A percentile compares a stretch with the other conserved stretches of the same genome.
Evolutionary conservation across 2,888 invertebrate genomes (phyloP).

Genomic region (Drosophila colorata): DNA sequence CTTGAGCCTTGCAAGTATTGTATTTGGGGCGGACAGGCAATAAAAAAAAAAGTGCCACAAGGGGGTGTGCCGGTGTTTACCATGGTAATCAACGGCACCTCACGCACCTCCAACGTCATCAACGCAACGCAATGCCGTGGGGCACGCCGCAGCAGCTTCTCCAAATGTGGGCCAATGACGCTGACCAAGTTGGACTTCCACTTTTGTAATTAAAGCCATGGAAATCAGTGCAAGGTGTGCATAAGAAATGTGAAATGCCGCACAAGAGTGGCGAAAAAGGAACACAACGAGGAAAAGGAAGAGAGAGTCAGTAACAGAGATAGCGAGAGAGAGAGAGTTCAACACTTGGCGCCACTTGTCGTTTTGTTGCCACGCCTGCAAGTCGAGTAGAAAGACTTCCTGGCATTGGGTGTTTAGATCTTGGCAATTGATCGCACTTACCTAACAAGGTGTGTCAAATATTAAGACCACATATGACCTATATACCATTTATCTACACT

Average conservation of each 20-base stretch:
- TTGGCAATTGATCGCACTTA: conserved; percentile 11
- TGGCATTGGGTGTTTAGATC: conserved; percentile 29
- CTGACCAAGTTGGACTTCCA: conserved; percentile 58
- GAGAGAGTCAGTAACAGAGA: neutral
- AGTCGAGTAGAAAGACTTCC: conserved; percentile 29
- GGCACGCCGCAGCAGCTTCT: conserved; percentile 26
- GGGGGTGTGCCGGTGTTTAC: conserved; percentile 30
- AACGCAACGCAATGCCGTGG: conserved; percentile 33
- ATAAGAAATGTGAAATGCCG: conserved; percentile 33
- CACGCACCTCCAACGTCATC: conserved; percentile 48
- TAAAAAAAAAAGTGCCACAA: conserved; percentile 25
- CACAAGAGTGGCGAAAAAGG: conserved; percentile 1
- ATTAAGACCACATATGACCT: conserved; percentile 14
- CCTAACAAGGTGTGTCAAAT: conserved; percentile 39
- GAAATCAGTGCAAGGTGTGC: conserved; percentile 66
- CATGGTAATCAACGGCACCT: conserved; percentile 53
- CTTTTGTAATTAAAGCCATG: conserved; percentile 69
- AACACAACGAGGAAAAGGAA: neutral
- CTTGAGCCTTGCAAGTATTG: conserved; percentile 5
- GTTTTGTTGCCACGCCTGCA: conserved; percentile 26
- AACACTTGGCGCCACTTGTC: conserved; percentile 55
- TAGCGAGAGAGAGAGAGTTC: conserved; percentile 11
- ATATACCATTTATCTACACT: conserved; percentile 1
- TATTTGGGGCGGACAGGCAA: conserved; percentile 7
- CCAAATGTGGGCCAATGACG: conserved; percentile 66